These are phyloP conservation scores for Sitophilus oryzae DNA, from an alignment of 1,140 invertebrate species.

Conservation along the genomic window DNA sequence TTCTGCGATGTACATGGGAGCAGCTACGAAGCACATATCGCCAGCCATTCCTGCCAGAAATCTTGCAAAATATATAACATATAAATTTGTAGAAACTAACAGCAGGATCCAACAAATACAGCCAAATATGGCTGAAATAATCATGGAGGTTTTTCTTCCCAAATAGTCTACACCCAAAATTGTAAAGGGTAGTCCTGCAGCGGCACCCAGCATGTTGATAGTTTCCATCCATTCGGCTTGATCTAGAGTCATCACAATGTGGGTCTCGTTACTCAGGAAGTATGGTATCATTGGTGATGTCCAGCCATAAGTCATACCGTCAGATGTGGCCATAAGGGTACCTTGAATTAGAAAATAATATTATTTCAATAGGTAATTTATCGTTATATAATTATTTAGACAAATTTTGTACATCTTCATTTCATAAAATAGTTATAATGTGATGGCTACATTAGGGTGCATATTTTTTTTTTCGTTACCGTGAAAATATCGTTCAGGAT, in stretches of 20 bases:
- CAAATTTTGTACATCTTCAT: too few species aligned
- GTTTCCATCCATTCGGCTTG: constrained; percentile 54
- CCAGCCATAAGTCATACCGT: neutral
- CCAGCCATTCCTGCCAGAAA: constrained; percentile 33
- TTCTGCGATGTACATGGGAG: constrained; percentile 37
- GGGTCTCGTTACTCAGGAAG: constrained; percentile 41
- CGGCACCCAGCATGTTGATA: constrained; percentile 54
- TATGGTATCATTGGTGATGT: constrained; percentile 32
- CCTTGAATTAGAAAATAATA: neutral
- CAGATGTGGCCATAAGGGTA: neutral
- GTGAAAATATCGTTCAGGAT: neutral
- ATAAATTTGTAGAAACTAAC: constrained; percentile 41
- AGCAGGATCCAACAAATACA: constrained; percentile 57
- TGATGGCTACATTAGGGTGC: neutral
- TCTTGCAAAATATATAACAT: constrained; percentile 49
- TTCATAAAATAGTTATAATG: neutral
- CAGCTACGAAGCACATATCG: constrained; percentile 34
- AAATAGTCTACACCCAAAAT: constrained; percentile 52
- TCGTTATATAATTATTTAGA: too few species aligned
- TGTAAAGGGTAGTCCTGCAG: constrained; percentile 53
- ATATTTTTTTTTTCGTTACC: neutral
- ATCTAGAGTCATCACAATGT: constrained; percentile 32
- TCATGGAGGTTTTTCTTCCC: constrained; percentile 56
- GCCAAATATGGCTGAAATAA: constrained; percentile 53
- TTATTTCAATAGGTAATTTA: too few species aligned